A percentile compares a stretch with the other conserved stretches of the same genome.
Evolutionary conservation across 2,797 vertebrate genomes (phyloP).

Genomic region (Catamblyrhynchus diadema): DNA sequence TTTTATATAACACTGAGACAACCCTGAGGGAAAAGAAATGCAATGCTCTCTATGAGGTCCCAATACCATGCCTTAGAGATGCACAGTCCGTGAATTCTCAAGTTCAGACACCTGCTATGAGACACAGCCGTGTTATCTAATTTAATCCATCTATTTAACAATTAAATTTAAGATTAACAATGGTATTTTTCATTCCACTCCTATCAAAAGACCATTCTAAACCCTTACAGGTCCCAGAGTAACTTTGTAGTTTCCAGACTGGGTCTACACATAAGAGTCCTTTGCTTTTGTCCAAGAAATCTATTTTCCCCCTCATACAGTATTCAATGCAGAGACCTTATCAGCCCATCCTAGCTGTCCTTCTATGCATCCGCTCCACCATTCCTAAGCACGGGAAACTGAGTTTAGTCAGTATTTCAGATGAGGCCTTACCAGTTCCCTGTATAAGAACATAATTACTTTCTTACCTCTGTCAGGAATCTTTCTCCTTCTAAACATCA

Average conservation of each 20-base stretch:
- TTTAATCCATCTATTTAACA: background rate
- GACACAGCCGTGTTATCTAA: background rate
- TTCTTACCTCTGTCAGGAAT: background rate
- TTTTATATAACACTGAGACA: background rate
- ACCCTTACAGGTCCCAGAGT: background rate
- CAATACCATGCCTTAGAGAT: background rate
- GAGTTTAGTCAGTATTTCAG: background rate
- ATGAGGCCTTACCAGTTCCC: background rate
- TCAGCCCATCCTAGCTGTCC: background rate
- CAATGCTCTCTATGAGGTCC: background rate
- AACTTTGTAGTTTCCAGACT: background rate
- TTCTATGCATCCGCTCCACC: background rate
- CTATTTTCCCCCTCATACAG: fast-evolving
- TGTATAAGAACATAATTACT: background rate
- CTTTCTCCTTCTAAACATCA: background rate
- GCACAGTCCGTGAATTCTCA: background rate
- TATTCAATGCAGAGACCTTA: background rate
- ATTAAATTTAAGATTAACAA: background rate
- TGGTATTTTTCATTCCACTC: background rate
- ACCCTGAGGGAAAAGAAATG: background rate
- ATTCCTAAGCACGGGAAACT: background rate
- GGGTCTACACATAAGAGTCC: background rate
- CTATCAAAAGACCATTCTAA: background rate
- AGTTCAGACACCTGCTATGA: background rate
- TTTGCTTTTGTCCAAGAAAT: background rate